Percentiles rank a stretch among this genome's conserved stretches.
These are phyloP conservation scores for Psylliodes chrysocephalus DNA, from an alignment of 2,888 invertebrate species.

Conservation along the genomic window DNA sequence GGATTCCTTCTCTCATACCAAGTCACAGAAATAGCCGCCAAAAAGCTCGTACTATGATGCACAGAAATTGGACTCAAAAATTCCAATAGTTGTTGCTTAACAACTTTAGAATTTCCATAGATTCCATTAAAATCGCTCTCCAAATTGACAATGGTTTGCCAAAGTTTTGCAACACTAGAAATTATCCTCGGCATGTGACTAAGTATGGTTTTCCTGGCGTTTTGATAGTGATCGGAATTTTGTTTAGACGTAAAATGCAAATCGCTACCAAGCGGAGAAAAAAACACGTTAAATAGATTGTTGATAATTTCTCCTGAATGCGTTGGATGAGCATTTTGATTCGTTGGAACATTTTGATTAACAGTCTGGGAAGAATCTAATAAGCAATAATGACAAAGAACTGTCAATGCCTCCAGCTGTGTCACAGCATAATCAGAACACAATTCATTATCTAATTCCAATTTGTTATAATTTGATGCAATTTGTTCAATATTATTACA, in stretches of 20 bases:
- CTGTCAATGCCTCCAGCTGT: slow-evolving; percentile 81
- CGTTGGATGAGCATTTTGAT: slow-evolving; percentile 66
- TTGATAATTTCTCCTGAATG: slow-evolving; percentile 80
- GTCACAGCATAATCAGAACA: slow-evolving; percentile 84
- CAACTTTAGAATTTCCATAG: slow-evolving; percentile 72
- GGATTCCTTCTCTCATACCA: slow-evolving; percentile 80
- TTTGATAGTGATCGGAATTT: slow-evolving; percentile 63
- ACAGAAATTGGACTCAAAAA: slow-evolving; percentile 86
- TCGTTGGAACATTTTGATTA: slow-evolving; percentile 57
- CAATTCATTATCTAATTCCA: slow-evolving; percentile 66
- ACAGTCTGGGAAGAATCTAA: slow-evolving; percentile 70
- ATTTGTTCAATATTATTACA: slow-evolving; percentile 78
- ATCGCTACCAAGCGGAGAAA: slow-evolving; percentile 69
- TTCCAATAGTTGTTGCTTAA: slow-evolving; percentile 82
- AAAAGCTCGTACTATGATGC: slow-evolving; percentile 82
- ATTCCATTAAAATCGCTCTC: slow-evolving; percentile 67
- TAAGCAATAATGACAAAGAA: slow-evolving; percentile 82
- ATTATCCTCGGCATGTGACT: slow-evolving; percentile 85
- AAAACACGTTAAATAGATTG: slow-evolving; percentile 84
- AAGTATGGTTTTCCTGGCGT: slow-evolving; percentile 78
- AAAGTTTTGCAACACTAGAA: slow-evolving; percentile 80
- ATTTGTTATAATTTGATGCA: slow-evolving; percentile 61
- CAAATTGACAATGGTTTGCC: slow-evolving; percentile 73
- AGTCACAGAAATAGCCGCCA: slow-evolving; percentile 85
- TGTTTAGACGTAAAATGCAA: slow-evolving; percentile 58